phyloP scores from a whole-genome alignment of 2,888 invertebrate species.

The Catocala nupta region DNA sequence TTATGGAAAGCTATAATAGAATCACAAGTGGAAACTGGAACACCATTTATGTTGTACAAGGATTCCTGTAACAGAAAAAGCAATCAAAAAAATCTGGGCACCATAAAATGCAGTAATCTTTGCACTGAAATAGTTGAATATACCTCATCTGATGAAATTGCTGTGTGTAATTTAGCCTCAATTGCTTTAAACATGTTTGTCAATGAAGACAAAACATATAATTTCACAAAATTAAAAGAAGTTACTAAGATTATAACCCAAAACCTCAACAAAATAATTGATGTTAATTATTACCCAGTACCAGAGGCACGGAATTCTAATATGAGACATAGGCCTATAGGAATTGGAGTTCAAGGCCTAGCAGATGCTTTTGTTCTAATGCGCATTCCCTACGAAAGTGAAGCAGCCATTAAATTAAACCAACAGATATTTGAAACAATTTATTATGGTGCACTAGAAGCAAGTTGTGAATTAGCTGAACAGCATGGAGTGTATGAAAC shows the following conservation, averaged over 20 bases:
- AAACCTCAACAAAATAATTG: conserved; percentile 98
- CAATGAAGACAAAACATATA: conserved; percentile 91
- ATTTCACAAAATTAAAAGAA: conserved; percentile 95
- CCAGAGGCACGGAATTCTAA: conserved; percentile 96
- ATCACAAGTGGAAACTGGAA: conserved; percentile 98
- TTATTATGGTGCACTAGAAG: conserved; percentile 98
- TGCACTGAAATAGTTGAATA: conserved; percentile 99
- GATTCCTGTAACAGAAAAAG: conserved; percentile 99
- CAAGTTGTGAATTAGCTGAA: conserved; percentile 97
- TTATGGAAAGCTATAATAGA: conserved; percentile 98
- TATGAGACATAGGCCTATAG: conserved; percentile 94
- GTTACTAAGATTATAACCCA: conserved; percentile 95
- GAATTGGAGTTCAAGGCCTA: conserved; percentile 98
- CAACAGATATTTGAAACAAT: conserved; percentile 99
- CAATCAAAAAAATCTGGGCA: conserved; percentile 99
- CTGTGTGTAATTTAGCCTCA: conserved; percentile 99
- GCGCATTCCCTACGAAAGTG: conserved; percentile 97
- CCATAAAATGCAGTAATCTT: conserved; percentile 98
- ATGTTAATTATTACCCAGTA: conserved; percentile 98
- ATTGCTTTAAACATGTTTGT: conserved; percentile 99
- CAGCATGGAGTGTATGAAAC: conserved; percentile 95
- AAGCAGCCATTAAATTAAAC: conserved; percentile 94
- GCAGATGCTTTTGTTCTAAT: conserved; percentile 98
- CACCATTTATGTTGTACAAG: conserved; percentile 98
- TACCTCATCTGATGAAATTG: conserved; percentile 96